Percentiles rank a stretch among this genome's conserved stretches.
phyloP scores from a whole-genome alignment of 2,797 vertebrate species.

The Karalla daura region DNA sequence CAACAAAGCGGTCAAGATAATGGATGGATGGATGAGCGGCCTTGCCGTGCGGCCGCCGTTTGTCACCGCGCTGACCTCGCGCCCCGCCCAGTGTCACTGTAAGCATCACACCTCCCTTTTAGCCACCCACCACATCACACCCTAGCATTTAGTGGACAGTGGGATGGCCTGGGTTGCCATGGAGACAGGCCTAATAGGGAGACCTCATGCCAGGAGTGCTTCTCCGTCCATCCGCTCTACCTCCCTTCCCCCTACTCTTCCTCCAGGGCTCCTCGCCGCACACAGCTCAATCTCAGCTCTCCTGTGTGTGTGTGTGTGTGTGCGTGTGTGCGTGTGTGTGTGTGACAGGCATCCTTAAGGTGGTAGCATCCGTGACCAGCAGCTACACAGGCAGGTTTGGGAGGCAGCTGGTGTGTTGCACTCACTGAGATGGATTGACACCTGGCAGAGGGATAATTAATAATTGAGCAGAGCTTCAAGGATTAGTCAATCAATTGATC shows the following conservation, averaged over 20 bases:
- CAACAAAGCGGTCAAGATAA: constrained; percentile 54
- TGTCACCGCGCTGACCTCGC: constrained; percentile 57
- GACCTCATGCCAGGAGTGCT: constrained; percentile 59
- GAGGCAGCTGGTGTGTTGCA: constrained; percentile 20
- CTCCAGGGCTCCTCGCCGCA: background rate
- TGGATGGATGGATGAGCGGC: constrained; percentile 36
- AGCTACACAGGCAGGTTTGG: constrained; percentile 17
- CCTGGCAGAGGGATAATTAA: constrained; percentile 16
- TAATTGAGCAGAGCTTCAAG: constrained; percentile 11
- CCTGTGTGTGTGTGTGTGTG: constrained; percentile 8
- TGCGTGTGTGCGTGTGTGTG: constrained; percentile 11
- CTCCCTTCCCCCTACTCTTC: constrained; percentile 8
- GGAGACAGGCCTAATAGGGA: constrained; percentile 69
- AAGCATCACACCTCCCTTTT: constrained; percentile 57
- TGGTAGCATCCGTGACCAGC: background rate
- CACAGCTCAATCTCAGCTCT: constrained; percentile 4
- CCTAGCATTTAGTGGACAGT: constrained; percentile 61
- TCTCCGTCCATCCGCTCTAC: constrained; percentile 33
- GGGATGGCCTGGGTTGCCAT: constrained; percentile 68
- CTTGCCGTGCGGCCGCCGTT: constrained; percentile 44
- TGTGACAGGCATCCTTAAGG: constrained; percentile 16
- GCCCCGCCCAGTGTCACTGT: constrained; percentile 42
- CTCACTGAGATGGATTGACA: constrained; percentile 27
- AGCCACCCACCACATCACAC: constrained; percentile 56
- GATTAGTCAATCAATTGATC: constrained; percentile 21